Percentiles rank a stretch among this genome's conserved stretches.
Evolutionary conservation across 2,888 invertebrate species (phyloP).

Genomic region (Napeogenes inachia): DNA sequence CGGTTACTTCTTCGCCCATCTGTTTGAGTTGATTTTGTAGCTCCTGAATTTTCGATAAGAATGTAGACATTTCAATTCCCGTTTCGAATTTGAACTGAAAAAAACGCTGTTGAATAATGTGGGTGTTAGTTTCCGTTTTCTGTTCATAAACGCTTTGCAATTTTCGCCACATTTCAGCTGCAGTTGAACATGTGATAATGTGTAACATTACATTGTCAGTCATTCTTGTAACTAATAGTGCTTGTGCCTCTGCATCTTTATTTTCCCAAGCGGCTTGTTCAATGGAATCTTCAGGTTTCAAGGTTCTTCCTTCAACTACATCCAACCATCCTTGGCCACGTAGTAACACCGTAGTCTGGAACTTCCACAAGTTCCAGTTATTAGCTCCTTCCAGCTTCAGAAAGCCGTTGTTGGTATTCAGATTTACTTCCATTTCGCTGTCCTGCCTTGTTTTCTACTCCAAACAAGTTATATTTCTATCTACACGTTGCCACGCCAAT

Average conservation of each 20-base stretch:
- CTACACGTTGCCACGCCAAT: too few relatives aligned
- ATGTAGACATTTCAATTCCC: constrained; percentile 33
- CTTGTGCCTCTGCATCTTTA: constrained; percentile 36
- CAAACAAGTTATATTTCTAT: constrained; percentile 5
- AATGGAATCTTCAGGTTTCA: constrained; percentile 27
- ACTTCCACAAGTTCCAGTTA: constrained; percentile 24
- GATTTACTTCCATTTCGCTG: constrained; percentile 2
- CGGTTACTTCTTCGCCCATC: too few relatives aligned
- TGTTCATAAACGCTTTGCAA: too few relatives aligned
- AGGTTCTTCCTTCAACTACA: constrained; percentile 26
- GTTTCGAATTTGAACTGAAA: constrained; percentile 37
- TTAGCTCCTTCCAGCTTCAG: constrained; percentile 37
- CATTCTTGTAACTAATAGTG: constrained; percentile 35
- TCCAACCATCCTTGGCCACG: constrained; percentile 30
- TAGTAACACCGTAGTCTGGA: constrained; percentile 33
- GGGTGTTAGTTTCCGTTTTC: constrained; percentile 20
- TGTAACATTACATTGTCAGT: constrained; percentile 33
- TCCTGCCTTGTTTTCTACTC: constrained; percentile 7
- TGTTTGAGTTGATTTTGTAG: constrained; percentile 25
- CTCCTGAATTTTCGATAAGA: constrained; percentile 37
- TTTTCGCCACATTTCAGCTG: too few relatives aligned
- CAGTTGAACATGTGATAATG: too few relatives aligned
- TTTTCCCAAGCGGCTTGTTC: constrained; percentile 30
- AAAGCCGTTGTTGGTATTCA: not conserved
- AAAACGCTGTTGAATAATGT: constrained; percentile 42